Conservation (phyloP, 2,113 vertebrate genomes). For the Barnardius zonarius region DNA sequence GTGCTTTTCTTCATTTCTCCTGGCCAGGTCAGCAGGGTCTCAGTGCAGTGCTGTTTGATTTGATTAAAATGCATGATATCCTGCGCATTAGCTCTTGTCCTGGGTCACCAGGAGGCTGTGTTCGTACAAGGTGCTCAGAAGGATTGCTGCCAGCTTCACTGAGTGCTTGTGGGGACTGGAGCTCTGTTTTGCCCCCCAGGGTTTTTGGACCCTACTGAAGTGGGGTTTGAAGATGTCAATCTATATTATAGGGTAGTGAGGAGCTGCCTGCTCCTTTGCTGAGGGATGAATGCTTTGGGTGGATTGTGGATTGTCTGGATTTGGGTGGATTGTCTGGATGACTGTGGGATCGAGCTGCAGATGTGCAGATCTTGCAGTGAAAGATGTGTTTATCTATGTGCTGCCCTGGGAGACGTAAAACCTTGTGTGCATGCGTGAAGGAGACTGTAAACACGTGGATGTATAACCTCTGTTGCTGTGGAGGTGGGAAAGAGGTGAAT, state of each 20-base stretch:
- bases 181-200: background rate
- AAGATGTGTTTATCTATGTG: rapidly evolving
- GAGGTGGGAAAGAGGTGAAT: background rate
- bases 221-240: background rate
- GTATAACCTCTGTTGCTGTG: background rate
- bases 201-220: background rate
- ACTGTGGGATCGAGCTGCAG: background rate
- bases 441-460: rapidly evolving
- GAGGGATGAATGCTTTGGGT: background rate
- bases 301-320: too few relatives aligned
- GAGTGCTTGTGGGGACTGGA: background rate
- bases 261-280: background rate
- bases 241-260: background rate
- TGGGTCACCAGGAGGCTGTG: slow-evolving; percentile 4
- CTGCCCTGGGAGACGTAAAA: background rate
- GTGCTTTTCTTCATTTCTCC: slow-evolving; percentile 8
- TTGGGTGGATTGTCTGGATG: too few relatives aligned
- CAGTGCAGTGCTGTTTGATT: slow-evolving; percentile 19
- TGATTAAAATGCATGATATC: slow-evolving; percentile 57
- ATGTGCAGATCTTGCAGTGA: background rate
- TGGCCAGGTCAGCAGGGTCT: slow-evolving; percentile 50
- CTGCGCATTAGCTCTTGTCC: background rate
- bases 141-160: background rate
- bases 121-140: background rate
- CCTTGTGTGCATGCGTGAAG: background rate